Evolutionary conservation across 2,888 invertebrate species (phyloP), one percentile per base, ranked within the genome.

Genomic region (Syrphus vitripennis): DNA sequence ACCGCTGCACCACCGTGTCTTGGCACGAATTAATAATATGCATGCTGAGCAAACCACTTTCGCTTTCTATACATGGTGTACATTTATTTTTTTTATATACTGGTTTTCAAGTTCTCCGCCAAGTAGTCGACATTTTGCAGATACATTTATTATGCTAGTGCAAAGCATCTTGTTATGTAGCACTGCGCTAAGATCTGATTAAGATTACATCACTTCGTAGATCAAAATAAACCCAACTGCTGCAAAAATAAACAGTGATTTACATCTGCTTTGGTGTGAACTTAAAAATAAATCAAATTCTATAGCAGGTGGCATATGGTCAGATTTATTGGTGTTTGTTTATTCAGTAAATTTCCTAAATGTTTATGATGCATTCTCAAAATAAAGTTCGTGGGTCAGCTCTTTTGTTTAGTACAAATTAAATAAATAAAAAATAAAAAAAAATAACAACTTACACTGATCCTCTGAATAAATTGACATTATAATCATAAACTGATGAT

Each of bases 401-500:
- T 67, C 50, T 67, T 67, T 67, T 16, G 50, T 67, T 65, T 42
- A 5, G 10, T 24, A 21, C 12, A 48, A 16, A 9, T 10, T 5
- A 12, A 19, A 0, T 40, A 24, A 29, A 19, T 4, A 29, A 24
- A 4, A 14, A 26, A 14, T 26, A 1, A 26, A 48, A 48, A 21
- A 12, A 2, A 12, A 21, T 21, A 48, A 14, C 0, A 92, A 96
- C 97, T 96, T 93, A 97, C 97, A 95, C 94, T 89, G 95, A 94
- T 88, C 97, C 96, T 89, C 97, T 94, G 63, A 97, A 94, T 83
- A 97, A 93, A 93, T 97, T 97, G 89, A 96, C 95, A 90, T 96
- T 96, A 92, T 97, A 97, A 93, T 97, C 97, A 90, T 96, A 97
- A 16, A 95, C 95, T 78, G 96, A 97, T 88, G 96, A 96, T 89